Conservation (phyloP, 2,113 vertebrate genomes). For the Trichechus manatus region DNA sequence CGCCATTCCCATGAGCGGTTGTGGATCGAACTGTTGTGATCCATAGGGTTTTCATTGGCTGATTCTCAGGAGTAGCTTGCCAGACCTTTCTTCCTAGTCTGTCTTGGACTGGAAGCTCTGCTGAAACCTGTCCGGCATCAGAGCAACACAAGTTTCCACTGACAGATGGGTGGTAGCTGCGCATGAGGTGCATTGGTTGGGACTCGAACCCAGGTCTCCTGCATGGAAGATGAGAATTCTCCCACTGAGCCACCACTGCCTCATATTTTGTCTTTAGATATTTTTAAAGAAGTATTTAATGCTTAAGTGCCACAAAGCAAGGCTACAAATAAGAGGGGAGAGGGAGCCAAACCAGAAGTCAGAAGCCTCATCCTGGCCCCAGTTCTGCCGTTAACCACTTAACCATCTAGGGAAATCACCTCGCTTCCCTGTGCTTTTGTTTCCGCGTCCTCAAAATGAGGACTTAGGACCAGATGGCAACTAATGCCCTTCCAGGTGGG, state of each 20-base stretch:
- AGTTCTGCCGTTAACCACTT: neutral
- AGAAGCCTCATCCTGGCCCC: neutral
- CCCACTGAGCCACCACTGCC: neutral
- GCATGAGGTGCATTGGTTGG: neutral
- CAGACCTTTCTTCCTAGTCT: neutral
- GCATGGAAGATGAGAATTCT: neutral
- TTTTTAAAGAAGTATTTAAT: neutral
- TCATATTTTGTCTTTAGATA: neutral
- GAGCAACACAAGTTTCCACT: neutral
- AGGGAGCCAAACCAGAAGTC: neutral
- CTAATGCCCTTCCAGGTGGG: neutral
- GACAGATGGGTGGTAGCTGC: neutral
- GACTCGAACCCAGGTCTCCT: neutral
- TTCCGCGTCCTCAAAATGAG: neutral
- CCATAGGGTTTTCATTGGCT: neutral
- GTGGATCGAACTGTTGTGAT: neutral
- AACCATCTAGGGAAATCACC: fast-evolving
- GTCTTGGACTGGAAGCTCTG: neutral
- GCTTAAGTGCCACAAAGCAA: neutral
- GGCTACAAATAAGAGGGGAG: neutral
- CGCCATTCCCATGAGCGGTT: neutral
- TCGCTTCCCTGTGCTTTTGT: neutral
- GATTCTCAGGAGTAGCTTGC: neutral
- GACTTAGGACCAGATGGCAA: too few species aligned
- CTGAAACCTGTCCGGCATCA: neutral